Evolutionary conservation across 2,113 vertebrate species (phyloP), one percentile per base, ranked within the genome.

Genomic region (Rhinogobius similis): DNA sequence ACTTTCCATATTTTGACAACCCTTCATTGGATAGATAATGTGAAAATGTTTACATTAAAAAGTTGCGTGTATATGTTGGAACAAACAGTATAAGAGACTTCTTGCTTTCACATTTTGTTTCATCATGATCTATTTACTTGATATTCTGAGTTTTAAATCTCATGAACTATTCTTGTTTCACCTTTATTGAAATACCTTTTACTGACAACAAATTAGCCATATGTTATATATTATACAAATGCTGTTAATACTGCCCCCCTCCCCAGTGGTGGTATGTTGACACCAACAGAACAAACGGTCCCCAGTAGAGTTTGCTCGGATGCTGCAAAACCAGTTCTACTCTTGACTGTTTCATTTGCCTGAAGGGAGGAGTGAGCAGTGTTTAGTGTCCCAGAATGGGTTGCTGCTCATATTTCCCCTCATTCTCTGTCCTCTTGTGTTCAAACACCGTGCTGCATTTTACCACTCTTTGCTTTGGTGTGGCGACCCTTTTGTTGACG

Each of bases 311-410:
- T 85, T 78, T 77, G 73, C 23, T 55, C 3, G 39, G 72, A 89
- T 81, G 78, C 63, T 9, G 78, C 69, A 65, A 72, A 86, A 92
- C 87, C 84, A 67, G 87, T 90, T 90, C 82, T 18, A 69, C 74
- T 73, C 64, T 73, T 72, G n/a, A 53, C 43, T 36, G 64, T 73
- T 69, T 14, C 65, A 67, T 76, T 73, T 76, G 76, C 58, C 59
- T 62, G 10, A 43, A 24, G 50, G 82, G 46, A n/a, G 77, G 77
- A 69, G 79, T 77, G 43, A 26, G 62, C 32, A 32, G 58, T 39
- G 24, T 41, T 21, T 24, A 24, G 50, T 23, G 21, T 24, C 52
- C 65, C 29, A 62, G 68, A 58, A 20, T 12, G 9, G 53, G 20
- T 43, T 70, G 38, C 23, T 32, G 24, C 65, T 77, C 80, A 71